Percentiles rank a stretch among this genome's conserved stretches.
These are phyloP conservation scores for Sebastiscus albofasciatus DNA, from an alignment of 2,797 vertebrate species.

Conservation along the genomic window DNA sequence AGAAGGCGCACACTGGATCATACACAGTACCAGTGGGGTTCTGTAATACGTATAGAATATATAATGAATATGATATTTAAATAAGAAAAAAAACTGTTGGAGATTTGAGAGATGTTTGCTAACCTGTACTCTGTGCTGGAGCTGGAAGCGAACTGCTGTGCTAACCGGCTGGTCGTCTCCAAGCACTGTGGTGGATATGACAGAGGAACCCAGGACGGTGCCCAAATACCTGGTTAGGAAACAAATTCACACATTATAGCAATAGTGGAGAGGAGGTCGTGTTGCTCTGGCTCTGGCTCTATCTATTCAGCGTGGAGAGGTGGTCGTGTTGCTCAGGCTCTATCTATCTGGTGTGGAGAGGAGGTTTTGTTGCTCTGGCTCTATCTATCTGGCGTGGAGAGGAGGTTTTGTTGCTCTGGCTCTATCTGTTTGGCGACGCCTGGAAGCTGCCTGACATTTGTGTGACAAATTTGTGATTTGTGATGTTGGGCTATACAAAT, in stretches of 20 bases:
- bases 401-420: rapidly evolving
- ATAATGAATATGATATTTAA: neutral
- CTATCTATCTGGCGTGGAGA: too few species aligned
- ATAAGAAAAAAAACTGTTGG: neutral
- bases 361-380: rapidly evolving
- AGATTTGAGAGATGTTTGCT: neutral
- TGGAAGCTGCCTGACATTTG: too few species aligned
- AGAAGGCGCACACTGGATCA: conserved; percentile 91
- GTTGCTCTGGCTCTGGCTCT: too few species aligned
- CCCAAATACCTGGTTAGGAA: conserved; percentile 76
- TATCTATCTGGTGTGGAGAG: rapidly evolving
- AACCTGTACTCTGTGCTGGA: conserved; percentile 83
- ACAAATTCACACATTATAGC: neutral
- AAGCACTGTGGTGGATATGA: conserved; percentile 88
- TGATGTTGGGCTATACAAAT: too few species aligned
- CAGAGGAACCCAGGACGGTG: conserved; percentile 86
- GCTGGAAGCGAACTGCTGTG: conserved; percentile 85
- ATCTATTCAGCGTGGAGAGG: too few species aligned
- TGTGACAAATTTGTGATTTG: too few species aligned
- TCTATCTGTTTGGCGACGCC: too few species aligned
- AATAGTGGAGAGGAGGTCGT: neutral
- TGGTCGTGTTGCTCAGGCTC: too few species aligned
- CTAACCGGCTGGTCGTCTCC: conserved; percentile 80
- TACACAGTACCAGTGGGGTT: conserved; percentile 65
- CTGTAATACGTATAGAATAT: conserved; percentile 53